Conservation (phyloP, 2,113 vertebrate species). For the Pomatostomus ruficeps region DNA sequence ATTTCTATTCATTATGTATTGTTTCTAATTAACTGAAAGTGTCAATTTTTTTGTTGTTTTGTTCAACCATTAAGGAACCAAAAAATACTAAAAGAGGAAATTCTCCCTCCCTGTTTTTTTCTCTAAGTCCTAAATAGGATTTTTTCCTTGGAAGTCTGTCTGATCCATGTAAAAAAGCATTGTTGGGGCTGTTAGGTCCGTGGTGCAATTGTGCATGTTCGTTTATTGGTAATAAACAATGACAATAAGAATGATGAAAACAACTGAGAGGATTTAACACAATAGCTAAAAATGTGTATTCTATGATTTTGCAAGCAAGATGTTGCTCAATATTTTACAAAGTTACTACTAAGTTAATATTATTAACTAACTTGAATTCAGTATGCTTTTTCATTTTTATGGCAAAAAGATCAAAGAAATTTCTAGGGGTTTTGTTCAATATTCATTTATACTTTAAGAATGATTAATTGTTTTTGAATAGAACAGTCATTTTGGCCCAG, state of each 20-base stretch:
- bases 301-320: not conserved
- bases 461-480: not conserved
- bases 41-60: not conserved
- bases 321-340: not conserved
- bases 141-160: not conserved
- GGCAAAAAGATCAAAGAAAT: not conserved
- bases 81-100: not conserved
- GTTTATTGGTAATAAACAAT: not conserved
- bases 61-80: not conserved
- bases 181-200: not conserved
- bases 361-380: not conserved
- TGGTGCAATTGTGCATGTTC: not conserved
- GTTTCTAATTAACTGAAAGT: not conserved
- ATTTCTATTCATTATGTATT: not conserved
- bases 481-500: not conserved
- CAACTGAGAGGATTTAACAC: not conserved
- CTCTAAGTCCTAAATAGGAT: not conserved
- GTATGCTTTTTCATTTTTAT: not conserved
- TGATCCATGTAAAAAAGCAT: not conserved
- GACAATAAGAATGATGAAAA: not conserved
- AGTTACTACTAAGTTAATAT: not conserved
- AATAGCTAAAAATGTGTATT: not conserved
- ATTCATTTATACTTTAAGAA: not conserved
- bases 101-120: not conserved
- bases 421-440: not conserved